phyloP scores from a whole-genome alignment of 2,888 invertebrate species.

The Meganola albula region DNA sequence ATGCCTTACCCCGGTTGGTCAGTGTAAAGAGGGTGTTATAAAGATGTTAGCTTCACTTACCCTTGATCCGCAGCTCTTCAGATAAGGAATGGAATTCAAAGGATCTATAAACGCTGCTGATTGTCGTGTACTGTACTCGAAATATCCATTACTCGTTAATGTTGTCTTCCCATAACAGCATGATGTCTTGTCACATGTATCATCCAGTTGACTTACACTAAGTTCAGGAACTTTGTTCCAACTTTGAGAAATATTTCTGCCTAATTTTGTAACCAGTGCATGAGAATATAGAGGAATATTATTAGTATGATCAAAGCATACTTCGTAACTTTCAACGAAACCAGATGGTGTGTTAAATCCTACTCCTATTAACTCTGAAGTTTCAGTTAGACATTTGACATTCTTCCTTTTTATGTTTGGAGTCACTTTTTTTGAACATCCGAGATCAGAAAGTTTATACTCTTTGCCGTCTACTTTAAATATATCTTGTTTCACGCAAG shows the following conservation, averaged over 20 bases:
- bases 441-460: conserved; percentile 20
- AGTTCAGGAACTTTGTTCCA: conserved; percentile 19
- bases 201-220: conserved; percentile 4
- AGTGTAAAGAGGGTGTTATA: no score
- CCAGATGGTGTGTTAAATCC: conserved; percentile 17
- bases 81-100: conserved; percentile 24
- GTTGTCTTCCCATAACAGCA: conserved; percentile 29
- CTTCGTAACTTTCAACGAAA: conserved; percentile 24
- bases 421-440: conserved; percentile 16
- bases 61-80: conserved; percentile 17
- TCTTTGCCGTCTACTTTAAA: conserved; percentile 14
- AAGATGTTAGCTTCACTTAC: no score
- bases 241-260: not conserved
- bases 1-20: no score
- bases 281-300: conserved; percentile 21
- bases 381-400: conserved; percentile 15
- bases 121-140: conserved; percentile 23
- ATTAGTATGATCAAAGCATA: conserved; percentile 21
- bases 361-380: conserved; percentile 23
- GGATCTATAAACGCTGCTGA: conserved; percentile 25
- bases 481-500: conserved; percentile 20
- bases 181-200: conserved; percentile 15
- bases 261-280: conserved; percentile 10
- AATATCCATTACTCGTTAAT: conserved; percentile 22
- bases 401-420: conserved; percentile 14